Conservation (phyloP, 2,797 vertebrate species). For the Danio tinwini region DNA sequence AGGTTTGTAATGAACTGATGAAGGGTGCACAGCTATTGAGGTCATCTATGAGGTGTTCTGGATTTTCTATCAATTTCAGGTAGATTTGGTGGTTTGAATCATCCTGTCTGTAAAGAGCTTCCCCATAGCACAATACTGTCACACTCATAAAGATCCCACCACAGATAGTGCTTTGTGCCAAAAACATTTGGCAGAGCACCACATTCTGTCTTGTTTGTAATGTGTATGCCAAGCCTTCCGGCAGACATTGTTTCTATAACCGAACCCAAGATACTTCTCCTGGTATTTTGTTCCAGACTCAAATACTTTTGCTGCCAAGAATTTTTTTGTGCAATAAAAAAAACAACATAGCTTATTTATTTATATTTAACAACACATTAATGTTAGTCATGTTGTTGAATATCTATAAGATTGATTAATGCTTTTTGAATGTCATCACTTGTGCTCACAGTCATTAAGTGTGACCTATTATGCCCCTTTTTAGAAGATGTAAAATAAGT, state of each 20-base stretch:
- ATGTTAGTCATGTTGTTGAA: background rate
- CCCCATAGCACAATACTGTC: background rate
- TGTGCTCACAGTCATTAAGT: too few relatives aligned
- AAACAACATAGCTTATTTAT: too few relatives aligned
- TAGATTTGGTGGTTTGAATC: background rate
- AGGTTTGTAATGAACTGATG: background rate
- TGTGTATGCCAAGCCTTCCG: background rate
- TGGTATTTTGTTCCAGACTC: background rate
- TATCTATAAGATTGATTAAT: background rate
- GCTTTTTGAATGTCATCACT: too few relatives aligned
- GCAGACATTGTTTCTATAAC: too few relatives aligned
- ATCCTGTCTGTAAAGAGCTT: background rate
- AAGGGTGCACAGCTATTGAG: background rate
- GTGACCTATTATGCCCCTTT: too few relatives aligned
- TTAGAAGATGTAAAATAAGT: too few relatives aligned
- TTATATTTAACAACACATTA: background rate
- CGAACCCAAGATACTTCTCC: background rate
- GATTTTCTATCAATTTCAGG: too few relatives aligned
- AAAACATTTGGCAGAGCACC: background rate
- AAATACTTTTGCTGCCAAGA: background rate
- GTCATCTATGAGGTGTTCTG: background rate
- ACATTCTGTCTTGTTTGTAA: background rate
- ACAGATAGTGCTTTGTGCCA: background rate
- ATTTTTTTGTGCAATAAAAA: background rate
- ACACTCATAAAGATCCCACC: background rate